Base-by-base conservation (phyloP, 2,113 vertebrate species). In the Alligator mississippiensis region DNA sequence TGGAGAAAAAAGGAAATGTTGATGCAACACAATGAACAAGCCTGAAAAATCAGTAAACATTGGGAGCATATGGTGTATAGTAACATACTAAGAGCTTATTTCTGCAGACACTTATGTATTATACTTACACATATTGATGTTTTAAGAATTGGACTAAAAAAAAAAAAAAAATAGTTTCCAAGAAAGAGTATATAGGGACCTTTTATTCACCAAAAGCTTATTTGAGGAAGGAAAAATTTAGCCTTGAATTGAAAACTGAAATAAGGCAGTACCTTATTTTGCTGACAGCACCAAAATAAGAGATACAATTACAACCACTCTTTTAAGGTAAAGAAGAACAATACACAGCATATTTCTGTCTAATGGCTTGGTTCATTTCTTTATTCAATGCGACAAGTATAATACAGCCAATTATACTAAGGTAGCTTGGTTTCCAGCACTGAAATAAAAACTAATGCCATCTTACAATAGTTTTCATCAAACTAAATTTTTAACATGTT, bases 401-500 rank as follows among this genome's bases (percentile, higher is more conserved):
- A 17, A 2, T 84, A 70, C 14, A 30, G 54, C 38, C 59, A 89
- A 24, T 94, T 14, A 3, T 57, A 82, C 55, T 27, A 78, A 25
- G 55, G 63, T 58, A 27, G 60, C 27, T 81, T 13, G 11, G 2
- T 77, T 82, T 68, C 74, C 28, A 85, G 57, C 11, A 34, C 25
- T 64, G 25, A 92, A 85, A 74, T 82, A 83, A 89, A 68, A 19
- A 22, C 11, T 80, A 79, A 27, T 6, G 58, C 27, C 57, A n/a
- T 82, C 85, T 95, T 81, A 24, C 7, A 62, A 55, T 34, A 34
- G 25, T 72, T 89, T 95, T 84, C 17, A 66, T 74, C 54, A 79
- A 70, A 89, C 63, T 55, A 55, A 22, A 57, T 11, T 89, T 95
- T 88, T 72, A 58, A 77, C 11, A 19, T 92, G 84, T 93, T 94